Base-by-base conservation (phyloP, 1,140 invertebrate species). In the Polypedilum pembai region DNA sequence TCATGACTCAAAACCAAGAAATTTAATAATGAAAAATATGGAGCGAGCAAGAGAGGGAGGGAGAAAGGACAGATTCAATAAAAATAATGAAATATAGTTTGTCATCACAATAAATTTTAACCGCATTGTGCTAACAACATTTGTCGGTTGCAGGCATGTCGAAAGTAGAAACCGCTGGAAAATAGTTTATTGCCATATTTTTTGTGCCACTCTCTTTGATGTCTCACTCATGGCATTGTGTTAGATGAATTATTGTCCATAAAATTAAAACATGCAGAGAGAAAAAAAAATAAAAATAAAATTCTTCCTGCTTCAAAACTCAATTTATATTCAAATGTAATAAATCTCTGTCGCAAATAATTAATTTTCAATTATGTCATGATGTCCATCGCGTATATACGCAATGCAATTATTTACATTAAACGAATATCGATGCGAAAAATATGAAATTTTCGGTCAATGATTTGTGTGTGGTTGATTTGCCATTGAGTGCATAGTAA, bases 91-190 rank as follows among this genome's bases (percentile, higher is more conserved):
- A 33, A 56, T 56, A 15, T 56, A 56, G 24, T 33, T 56, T n/a
- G 45, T n/a, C 45, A 56, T 56, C n/a, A n/a, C 45, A 56, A n/a
- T 56, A 56, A 56, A n/a, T 56, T 56, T 56, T 56, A 56, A 56
- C 45, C 45, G 45, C 45, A 56, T 56, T 56, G 45, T 56, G 45
- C 45, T 56, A 56, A 56, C 45, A 56, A 56, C 15, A 56, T 56
- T 56, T 56, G 45, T 56, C n/a, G 45, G 45, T 56, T 56, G 12
- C n/a, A 56, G 45, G 45, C 45, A 56, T 56, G 45, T 56, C 45
- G 12, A n/a, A 56, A n/a, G 45, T 56, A n/a, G 4, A 56, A 56
- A 56, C 45, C 45, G n/a, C 45, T 56, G n/a, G 24, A 56, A 56
- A 56, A 56, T 56, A 56, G 45, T 56, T 56, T 56, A 56, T 56